Evolutionary conservation across 2,797 vertebrate genomes (phyloP), one percentile per base, ranked within the genome.

Genomic region (Varecia variegata): DNA sequence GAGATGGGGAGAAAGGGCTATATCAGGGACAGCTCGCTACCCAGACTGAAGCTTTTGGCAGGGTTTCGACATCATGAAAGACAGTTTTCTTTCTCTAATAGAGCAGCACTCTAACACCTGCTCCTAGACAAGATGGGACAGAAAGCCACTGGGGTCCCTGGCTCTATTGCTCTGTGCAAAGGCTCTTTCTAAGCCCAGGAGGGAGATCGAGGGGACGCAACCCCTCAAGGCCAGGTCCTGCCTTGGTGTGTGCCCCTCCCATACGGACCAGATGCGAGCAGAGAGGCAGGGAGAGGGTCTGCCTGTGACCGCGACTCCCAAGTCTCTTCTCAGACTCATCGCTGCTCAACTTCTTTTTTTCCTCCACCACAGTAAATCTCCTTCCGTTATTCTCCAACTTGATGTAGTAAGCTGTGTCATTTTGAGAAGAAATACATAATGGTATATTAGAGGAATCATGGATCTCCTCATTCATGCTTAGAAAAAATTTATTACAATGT

Each of bases 391-490:
- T 98, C 98, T 98, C 97, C 71, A 85, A 96, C 95, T 98, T 98
- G 98, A 98, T 98, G 98, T 98, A 98, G 97, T 98, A 98, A 98
- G 98, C 97, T 68, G 82, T 98, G 98, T 98, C 98, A 98, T 94
- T 99, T 97, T 98, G 98, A 98, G 98, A 98, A 98, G 98, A 99
- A 98, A 98, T 98, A 98, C 98, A 98, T 98, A 98, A 98, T 98
- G 96, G 98, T 98, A 94, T 98, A 98, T 98, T 98, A 98, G 98
- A 98, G 98, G 98, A 98, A 98, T 97, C 98, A 98, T 98, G 98
- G 98, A 98, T 98, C 98, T 98, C 98, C 97, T 98, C 98, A 99
- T 99, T 99, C 98, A 98, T 98, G 98, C 98, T 98, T 98, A 98
- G 98, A 98, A 98, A 98, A 98, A 98, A 98, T 98, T 98, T 98